phyloP scores from a whole-genome alignment of 2,113 vertebrate genomes.

The Aramus guarauna region DNA sequence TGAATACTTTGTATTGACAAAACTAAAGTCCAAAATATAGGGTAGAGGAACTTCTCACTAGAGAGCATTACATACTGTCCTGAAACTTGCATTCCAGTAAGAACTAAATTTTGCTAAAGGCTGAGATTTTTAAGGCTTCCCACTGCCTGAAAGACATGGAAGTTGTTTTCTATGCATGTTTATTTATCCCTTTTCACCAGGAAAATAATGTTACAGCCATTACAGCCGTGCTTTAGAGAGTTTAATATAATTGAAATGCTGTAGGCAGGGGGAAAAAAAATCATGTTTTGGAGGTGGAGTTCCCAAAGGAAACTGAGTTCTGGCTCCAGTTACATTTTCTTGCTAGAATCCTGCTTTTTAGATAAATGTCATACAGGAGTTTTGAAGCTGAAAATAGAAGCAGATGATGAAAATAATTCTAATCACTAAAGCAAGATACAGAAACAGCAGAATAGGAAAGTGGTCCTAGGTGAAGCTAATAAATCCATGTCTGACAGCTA shows the following conservation, averaged over 20 bases:
- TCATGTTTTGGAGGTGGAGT: constrained; percentile 23
- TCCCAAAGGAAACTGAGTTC: constrained; percentile 55
- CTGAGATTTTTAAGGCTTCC: neutral
- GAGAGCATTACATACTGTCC: neutral
- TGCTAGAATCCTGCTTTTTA: constrained; percentile 57
- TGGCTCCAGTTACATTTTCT: constrained; percentile 12
- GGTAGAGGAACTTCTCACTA: neutral
- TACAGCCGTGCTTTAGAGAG: constrained; percentile 42
- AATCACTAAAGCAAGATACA: constrained; percentile 62
- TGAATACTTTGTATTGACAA: neutral
- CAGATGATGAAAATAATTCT: constrained; percentile 61
- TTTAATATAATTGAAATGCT: constrained; percentile 57
- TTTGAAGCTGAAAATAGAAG: constrained; percentile 56
- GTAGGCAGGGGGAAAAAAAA: constrained; percentile 14
- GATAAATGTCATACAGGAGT: constrained; percentile 54
- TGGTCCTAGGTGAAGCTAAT: constrained; percentile 61
- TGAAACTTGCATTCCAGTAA: neutral
- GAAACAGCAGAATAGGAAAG: constrained; percentile 37
- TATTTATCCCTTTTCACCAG: constrained; percentile 43
- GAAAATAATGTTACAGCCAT: constrained; percentile 48
- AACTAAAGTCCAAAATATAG: neutral
- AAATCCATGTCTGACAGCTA: constrained; percentile 62
- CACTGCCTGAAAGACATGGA: neutral
- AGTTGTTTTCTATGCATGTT: constrained; percentile 2
- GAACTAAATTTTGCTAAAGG: constrained; percentile 7